phyloP scores from a whole-genome alignment of 1,140 invertebrate species.

The Anastrepha obliqua region DNA sequence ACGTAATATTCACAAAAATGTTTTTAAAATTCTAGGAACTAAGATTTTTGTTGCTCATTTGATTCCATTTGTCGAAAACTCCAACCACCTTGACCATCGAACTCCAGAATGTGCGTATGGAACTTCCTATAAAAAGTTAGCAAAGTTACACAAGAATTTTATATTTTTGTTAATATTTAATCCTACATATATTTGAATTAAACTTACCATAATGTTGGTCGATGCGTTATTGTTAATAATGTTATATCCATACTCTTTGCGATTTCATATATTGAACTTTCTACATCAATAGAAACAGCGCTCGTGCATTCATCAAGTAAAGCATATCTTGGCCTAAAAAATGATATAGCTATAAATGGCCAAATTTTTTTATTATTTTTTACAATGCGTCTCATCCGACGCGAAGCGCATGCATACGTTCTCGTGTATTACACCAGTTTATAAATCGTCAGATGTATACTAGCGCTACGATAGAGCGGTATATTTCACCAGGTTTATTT shows the following conservation, averaged over 20 bases:
- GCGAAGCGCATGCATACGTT: too few relatives aligned
- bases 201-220: constrained; percentile 87
- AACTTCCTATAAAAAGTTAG: constrained; percentile 85
- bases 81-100: constrained; percentile 96
- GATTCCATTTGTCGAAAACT: constrained; percentile 66
- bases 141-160: background rate
- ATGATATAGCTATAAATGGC: background rate
- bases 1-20: too few relatives aligned
- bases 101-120: constrained; percentile 94
- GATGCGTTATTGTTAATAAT: constrained; percentile 94
- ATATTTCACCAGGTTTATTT: too few relatives aligned
- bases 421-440: too few relatives aligned
- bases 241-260: constrained; percentile 93
- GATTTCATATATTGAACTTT: constrained; percentile 94
- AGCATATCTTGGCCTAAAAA: constrained; percentile 92
- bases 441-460: too few relatives aligned
- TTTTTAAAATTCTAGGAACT: background rate
- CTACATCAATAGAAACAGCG: constrained; percentile 97
- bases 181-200: too few relatives aligned
- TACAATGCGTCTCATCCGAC: too few relatives aligned
- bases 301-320: constrained; percentile 97
- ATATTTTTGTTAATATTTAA: background rate
- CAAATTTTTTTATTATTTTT: too few relatives aligned
- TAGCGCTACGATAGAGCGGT: too few relatives aligned
- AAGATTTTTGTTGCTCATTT: constrained; percentile 63